Percentiles rank a stretch among this genome's conserved stretches.
phyloP scores from a whole-genome alignment of 2,888 invertebrate genomes.

The Euphydryas editha region DNA sequence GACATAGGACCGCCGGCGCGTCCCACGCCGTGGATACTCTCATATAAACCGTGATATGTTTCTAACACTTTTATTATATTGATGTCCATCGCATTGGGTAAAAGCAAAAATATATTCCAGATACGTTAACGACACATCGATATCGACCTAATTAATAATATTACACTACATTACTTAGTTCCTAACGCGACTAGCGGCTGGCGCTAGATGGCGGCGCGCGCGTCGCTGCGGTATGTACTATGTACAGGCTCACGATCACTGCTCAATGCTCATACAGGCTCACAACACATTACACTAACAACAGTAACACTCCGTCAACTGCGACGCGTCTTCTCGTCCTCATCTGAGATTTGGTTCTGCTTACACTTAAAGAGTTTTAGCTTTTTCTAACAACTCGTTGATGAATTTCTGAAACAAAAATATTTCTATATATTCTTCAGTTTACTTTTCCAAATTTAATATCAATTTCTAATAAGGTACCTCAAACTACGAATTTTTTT shows the following conservation, averaged over 20 bases:
- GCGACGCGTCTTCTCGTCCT: slow-evolving; percentile 17
- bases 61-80: not conserved
- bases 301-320: too few species aligned
- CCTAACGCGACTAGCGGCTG: not conserved
- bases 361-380: slow-evolving; percentile 89
- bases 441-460: too few species aligned
- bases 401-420: slow-evolving; percentile 91
- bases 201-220: not conserved
- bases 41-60: slow-evolving; percentile 4
- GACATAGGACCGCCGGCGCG: not conserved
- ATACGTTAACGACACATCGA: not conserved
- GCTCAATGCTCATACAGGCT: not conserved
- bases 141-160: slow-evolving; percentile 1
- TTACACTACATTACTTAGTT: not conserved
- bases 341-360: slow-evolving; percentile 51
- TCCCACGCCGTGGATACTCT: not conserved
- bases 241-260: not conserved
- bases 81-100: not conserved
- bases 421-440: not conserved
- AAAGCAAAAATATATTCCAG: slow-evolving; percentile 5
- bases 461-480: too few species aligned
- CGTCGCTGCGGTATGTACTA: slow-evolving; percentile 1
- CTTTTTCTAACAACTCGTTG: slow-evolving; percentile 93
- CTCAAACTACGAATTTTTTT: too few species aligned
- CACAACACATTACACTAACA: slow-evolving; percentile 16